phyloP scores from a whole-genome alignment of 1,140 invertebrate species.

The Pachypeltis micranthus region DNA sequence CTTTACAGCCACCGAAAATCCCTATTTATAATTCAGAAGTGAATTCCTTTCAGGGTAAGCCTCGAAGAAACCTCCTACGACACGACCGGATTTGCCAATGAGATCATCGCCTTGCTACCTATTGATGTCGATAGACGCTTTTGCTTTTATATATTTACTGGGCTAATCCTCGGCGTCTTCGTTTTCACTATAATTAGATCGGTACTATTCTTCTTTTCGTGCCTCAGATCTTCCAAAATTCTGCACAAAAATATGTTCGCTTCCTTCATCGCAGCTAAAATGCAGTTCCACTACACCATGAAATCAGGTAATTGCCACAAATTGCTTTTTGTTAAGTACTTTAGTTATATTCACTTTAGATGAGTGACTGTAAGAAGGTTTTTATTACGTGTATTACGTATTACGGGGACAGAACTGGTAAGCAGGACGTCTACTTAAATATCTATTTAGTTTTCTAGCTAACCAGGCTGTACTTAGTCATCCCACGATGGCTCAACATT shows the following conservation, averaged over 20 bases:
- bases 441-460: too few species aligned
- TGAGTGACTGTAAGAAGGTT: too few species aligned
- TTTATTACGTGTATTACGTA: too few species aligned
- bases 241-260: constrained; percentile 75
- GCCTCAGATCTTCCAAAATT: constrained; percentile 60
- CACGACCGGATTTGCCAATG: not conserved
- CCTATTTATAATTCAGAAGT: too few species aligned
- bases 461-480: too few species aligned
- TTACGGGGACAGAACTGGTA: too few species aligned
- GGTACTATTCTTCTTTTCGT: constrained; percentile 59
- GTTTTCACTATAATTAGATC: constrained; percentile 47
- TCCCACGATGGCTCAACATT: too few species aligned
- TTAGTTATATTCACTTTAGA: too few species aligned
- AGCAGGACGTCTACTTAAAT: too few species aligned
- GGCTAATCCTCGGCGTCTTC: constrained; percentile 34
- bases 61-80: constrained; percentile 33
- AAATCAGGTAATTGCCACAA: constrained; percentile 38
- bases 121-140: constrained; percentile 45
- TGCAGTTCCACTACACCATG: constrained; percentile 81
- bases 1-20: too few species aligned
- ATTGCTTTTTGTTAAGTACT: too few species aligned
- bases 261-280: constrained; percentile 63
- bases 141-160: not conserved
- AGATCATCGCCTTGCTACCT: not conserved
- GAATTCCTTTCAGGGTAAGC: constrained; percentile 37